Evolutionary conservation across 2,797 vertebrate species (phyloP).

Genomic region (Borostomias antarcticus): DNA sequence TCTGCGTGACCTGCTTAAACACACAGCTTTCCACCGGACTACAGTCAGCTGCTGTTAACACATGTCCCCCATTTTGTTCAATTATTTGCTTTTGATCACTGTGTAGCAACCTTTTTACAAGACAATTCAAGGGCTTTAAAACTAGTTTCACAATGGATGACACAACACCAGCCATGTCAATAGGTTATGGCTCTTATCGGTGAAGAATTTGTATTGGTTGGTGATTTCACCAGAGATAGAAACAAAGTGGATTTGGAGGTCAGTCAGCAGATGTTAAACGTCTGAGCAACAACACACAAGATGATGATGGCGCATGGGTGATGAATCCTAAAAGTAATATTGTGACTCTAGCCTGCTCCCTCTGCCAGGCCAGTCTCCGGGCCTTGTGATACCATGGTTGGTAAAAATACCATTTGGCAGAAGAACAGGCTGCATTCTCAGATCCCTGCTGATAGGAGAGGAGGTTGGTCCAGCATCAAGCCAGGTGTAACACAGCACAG

Average conservation of each 20-base stretch:
- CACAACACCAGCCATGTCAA: not conserved
- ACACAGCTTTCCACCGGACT: constrained; percentile 24
- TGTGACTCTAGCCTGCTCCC: constrained; percentile 5
- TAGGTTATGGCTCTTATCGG: constrained; percentile 2
- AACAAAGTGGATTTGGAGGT: not conserved
- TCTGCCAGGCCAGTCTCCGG: constrained; percentile 32
- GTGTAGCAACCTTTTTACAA: constrained; percentile 35
- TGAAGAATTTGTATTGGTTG: constrained; percentile 15
- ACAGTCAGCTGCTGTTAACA: constrained; percentile 33
- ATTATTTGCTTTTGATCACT: constrained; percentile 41
- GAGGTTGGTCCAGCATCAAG: constrained; percentile 54
- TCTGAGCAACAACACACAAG: not conserved
- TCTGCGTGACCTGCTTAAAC: constrained; percentile 31
- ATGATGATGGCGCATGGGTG: not conserved
- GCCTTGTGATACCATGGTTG: constrained; percentile 54
- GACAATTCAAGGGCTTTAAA: constrained; percentile 4
- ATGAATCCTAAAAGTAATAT: not conserved
- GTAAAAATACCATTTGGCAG: constrained; percentile 63
- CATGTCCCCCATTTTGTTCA: constrained; percentile 28
- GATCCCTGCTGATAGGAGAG: constrained; percentile 55
- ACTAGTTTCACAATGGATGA: constrained; percentile 19
- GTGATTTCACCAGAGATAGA: not conserved
- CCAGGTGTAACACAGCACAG: constrained; percentile 54
- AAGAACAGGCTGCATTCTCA: constrained; percentile 55
- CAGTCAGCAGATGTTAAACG: not conserved